Conservation (phyloP, 2,888 invertebrate species). For the Adela reaumurella region DNA sequence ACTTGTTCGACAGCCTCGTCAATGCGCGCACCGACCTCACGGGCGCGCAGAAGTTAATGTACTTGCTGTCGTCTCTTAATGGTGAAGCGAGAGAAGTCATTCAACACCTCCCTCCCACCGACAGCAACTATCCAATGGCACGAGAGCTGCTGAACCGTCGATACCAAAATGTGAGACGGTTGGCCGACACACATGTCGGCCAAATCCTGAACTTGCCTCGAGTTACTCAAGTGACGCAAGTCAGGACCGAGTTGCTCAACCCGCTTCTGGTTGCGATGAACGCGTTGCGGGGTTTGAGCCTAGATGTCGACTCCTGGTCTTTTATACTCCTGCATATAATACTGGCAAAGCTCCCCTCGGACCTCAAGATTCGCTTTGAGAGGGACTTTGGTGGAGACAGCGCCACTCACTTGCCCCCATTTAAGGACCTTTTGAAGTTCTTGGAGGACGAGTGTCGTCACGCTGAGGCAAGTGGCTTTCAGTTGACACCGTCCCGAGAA, state of each 20-base stretch:
- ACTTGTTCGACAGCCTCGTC: background rate
- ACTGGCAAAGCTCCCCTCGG: slow-evolving; percentile 1
- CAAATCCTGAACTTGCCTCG: slow-evolving; percentile 1
- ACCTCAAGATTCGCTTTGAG: background rate
- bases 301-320: background rate
- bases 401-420: background rate
- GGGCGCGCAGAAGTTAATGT: background rate
- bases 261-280: background rate
- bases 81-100: background rate
- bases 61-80: background rate
- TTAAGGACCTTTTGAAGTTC: background rate
- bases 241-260: background rate
- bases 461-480: background rate
- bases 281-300: background rate
- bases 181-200: slow-evolving; percentile 1
- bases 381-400: background rate
- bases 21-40: background rate
- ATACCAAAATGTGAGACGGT: background rate
- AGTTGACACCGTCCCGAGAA: background rate
- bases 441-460: slow-evolving; percentile 1
- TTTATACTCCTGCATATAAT: background rate
- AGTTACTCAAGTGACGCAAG: background rate
- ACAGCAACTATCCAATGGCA: background rate
- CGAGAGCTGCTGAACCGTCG: background rate
- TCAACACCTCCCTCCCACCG: background rate